Evolutionary conservation across 2,113 vertebrate species (phyloP).

Genomic region (western clawed frog (Xenopus tropicalis)): DNA sequence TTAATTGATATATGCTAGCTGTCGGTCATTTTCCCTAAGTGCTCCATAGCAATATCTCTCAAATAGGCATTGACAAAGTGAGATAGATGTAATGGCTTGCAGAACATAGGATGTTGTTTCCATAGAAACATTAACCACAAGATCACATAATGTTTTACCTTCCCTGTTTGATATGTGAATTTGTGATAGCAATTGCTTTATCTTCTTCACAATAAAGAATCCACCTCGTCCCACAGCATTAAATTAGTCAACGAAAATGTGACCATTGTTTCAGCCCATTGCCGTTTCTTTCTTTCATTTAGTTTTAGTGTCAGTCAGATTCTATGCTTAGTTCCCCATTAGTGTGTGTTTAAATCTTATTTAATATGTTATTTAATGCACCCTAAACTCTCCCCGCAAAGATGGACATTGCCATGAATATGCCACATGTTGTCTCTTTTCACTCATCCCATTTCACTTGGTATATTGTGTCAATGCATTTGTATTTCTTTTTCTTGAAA

Average conservation of each 20-base stretch:
- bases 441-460: too few relatives aligned
- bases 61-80: slow-evolving; percentile 50
- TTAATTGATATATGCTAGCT: background rate
- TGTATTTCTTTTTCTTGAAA: too few relatives aligned
- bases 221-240: slow-evolving; percentile 6
- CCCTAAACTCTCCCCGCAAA: too few relatives aligned
- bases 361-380: too few relatives aligned
- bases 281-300: background rate
- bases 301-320: too few relatives aligned
- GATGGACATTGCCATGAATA: too few relatives aligned
- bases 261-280: slow-evolving; percentile 12
- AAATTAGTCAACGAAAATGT: slow-evolving; percentile 29
- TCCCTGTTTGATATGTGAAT: slow-evolving; percentile 21
- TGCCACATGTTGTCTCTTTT: too few relatives aligned
- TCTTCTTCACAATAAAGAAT: slow-evolving; percentile 15
- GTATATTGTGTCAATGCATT: too few relatives aligned
- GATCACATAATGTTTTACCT: slow-evolving; percentile 49
- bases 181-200: slow-evolving; percentile 29
- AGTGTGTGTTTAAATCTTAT: too few relatives aligned
- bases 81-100: slow-evolving; percentile 39
- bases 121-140: slow-evolving; percentile 53
- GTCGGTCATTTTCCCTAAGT: slow-evolving; percentile 21
- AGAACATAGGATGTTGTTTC: slow-evolving; percentile 49
- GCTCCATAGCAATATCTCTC: slow-evolving; percentile 38
- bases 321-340: too few relatives aligned